Percentiles rank a stretch among this genome's conserved stretches.
Evolutionary conservation across 2,888 invertebrate genomes (phyloP).

Genomic region (Timema cristinae): DNA sequence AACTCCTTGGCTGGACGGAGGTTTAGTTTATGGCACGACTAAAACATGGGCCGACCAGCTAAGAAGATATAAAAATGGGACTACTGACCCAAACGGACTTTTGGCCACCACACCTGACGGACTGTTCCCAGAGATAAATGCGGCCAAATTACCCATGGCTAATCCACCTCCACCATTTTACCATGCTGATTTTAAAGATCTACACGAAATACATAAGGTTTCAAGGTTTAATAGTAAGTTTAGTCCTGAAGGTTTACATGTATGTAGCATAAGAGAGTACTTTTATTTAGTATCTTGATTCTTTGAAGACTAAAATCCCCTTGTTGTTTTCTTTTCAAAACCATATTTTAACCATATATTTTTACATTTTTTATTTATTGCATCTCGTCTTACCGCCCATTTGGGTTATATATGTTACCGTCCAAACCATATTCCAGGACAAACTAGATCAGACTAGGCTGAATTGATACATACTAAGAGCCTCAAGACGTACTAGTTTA

Average conservation of each 20-base stretch:
- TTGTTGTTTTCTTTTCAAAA: no score
- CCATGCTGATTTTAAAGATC: slow-evolving; percentile 43
- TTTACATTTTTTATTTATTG: no score
- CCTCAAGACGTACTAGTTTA: no score
- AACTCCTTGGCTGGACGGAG: slow-evolving; percentile 58
- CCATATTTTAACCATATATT: no score
- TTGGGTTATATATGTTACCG: no score
- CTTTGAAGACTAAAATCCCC: no score
- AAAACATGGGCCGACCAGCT: slow-evolving; percentile 56
- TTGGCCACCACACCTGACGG: slow-evolving; percentile 46
- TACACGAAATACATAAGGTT: slow-evolving; percentile 47
- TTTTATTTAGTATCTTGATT: not conserved
- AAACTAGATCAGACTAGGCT: no score
- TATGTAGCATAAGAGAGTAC: no score
- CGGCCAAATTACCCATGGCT: slow-evolving; percentile 51
- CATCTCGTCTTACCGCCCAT: no score
- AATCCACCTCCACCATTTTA: slow-evolving; percentile 55
- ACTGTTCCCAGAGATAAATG: slow-evolving; percentile 52
- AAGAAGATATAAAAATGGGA: slow-evolving; percentile 48
- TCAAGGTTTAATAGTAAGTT: slow-evolving; percentile 54
- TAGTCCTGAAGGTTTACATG: not conserved
- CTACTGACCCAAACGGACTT: slow-evolving; percentile 45
- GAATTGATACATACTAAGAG: no score
- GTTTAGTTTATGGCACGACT: slow-evolving; percentile 55
- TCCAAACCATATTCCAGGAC: no score